phyloP scores from a whole-genome alignment of 2,797 vertebrate genomes.

The Neopelma chrysocephalum region DNA sequence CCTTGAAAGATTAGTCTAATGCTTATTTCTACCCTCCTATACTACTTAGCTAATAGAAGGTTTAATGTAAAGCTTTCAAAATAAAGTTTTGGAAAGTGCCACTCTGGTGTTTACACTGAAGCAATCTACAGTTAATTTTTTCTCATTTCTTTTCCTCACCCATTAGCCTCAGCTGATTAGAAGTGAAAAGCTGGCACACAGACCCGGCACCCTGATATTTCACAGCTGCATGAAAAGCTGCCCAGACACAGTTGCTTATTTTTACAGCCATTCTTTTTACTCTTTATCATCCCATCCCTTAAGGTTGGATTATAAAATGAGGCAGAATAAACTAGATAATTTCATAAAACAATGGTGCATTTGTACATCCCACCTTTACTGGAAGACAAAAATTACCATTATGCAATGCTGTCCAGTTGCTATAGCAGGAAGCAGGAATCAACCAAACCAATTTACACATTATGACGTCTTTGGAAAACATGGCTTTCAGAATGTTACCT shows the following conservation, averaged over 20 bases:
- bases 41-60: background rate
- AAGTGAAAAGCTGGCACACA: slow-evolving; percentile 4
- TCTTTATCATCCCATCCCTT: background rate
- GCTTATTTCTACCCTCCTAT: background rate
- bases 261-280: background rate
- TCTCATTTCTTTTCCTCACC: background rate
- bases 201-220: background rate
- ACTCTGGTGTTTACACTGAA: background rate
- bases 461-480: background rate
- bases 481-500: background rate
- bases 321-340: background rate
- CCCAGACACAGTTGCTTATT: slow-evolving; percentile 18
- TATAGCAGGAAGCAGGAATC: background rate
- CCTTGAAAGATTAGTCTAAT: background rate
- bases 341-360: background rate
- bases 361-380: background rate
- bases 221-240: background rate
- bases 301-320: background rate
- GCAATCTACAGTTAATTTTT: background rate
- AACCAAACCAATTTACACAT: background rate
- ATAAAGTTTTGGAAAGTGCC: background rate
- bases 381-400: background rate
- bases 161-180: background rate
- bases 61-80: background rate
- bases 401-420: background rate